Percentiles rank a stretch among this genome's conserved stretches.
Evolutionary conservation across 2,113 vertebrate species (phyloP).

Genomic region (Gymnocephalus cernua): DNA sequence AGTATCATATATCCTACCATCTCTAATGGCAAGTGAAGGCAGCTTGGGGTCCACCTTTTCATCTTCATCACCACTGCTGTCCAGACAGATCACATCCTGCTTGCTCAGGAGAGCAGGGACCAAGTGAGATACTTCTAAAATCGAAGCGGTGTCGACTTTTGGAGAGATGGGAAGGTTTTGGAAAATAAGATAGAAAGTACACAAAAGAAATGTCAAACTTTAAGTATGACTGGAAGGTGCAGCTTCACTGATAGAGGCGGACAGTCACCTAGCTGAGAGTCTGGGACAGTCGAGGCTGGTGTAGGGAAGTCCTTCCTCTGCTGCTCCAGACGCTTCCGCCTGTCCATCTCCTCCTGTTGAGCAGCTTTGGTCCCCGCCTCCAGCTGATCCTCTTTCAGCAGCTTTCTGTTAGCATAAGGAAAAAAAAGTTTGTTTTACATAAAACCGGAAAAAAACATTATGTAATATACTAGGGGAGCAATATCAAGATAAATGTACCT

Average conservation of each 20-base stretch:
- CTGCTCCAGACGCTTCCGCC: conserved; percentile 95
- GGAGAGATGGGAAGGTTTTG: conserved; percentile 15
- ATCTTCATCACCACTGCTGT: conserved; percentile 89
- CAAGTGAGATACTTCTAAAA: conserved; percentile 90
- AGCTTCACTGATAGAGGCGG: background rate
- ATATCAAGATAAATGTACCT: conserved; percentile 80
- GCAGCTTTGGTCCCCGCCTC: conserved; percentile 98
- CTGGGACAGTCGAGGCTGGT: conserved; percentile 73
- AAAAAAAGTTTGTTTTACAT: conserved; percentile 30
- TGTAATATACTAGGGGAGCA: background rate
- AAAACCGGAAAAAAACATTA: background rate
- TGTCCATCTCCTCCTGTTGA: conserved; percentile 97
- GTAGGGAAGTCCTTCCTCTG: conserved; percentile 95
- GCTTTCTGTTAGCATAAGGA: conserved; percentile 85
- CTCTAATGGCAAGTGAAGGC: conserved; percentile 80
- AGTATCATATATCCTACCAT: conserved; percentile 84
- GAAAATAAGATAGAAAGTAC: background rate
- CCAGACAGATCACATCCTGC: conserved; percentile 97
- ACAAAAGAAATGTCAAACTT: background rate
- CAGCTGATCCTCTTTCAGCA: conserved; percentile 96
- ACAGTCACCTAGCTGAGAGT: conserved; percentile 72
- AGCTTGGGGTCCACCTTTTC: conserved; percentile 76
- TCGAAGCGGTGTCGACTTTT: conserved; percentile 86
- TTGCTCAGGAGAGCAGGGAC: conserved; percentile 85
- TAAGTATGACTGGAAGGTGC: background rate